These are phyloP conservation scores for Pristionchus japonicus DNA, from an alignment of 2,888 invertebrate genomes.

Conservation along the genomic window DNA sequence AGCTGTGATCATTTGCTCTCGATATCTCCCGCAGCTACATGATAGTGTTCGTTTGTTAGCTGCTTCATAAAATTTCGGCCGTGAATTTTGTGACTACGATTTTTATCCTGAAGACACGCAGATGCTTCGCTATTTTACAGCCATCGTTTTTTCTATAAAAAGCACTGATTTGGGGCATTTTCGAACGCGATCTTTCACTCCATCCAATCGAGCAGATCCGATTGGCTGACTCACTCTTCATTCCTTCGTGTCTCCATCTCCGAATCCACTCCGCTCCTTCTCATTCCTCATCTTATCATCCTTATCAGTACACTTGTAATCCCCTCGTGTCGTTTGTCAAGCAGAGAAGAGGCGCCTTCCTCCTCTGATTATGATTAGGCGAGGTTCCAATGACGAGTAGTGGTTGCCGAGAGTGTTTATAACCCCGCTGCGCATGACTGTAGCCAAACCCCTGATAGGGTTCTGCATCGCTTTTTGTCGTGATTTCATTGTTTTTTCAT, in stretches of 20 bases:
- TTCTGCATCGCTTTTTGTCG: background rate
- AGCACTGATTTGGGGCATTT: too few relatives aligned
- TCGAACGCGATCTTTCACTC: too few relatives aligned
- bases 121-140: too few relatives aligned
- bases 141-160: too few relatives aligned
- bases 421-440: background rate
- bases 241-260: background rate
- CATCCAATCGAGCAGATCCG: too few relatives aligned
- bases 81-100: too few relatives aligned
- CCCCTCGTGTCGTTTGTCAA: conserved; percentile 33
- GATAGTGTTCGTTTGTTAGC: too few relatives aligned
- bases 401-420: background rate
- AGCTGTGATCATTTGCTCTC: too few relatives aligned
- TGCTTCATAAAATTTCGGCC: too few relatives aligned
- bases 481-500: background rate
- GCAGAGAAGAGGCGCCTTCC: background rate
- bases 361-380: conserved; percentile 25
- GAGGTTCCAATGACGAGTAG: background rate
- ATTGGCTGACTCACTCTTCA: background rate
- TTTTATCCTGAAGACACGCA: too few relatives aligned
- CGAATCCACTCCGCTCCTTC: conserved; percentile 1
- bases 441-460: background rate
- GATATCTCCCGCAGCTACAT: too few relatives aligned
- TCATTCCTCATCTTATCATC: background rate
- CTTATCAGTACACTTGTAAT: conserved; percentile 23